Percentiles rank a stretch among this genome's conserved stretches.
Evolutionary conservation across 2,797 vertebrate genomes (phyloP).

Genomic region (Hydrophis major): DNA sequence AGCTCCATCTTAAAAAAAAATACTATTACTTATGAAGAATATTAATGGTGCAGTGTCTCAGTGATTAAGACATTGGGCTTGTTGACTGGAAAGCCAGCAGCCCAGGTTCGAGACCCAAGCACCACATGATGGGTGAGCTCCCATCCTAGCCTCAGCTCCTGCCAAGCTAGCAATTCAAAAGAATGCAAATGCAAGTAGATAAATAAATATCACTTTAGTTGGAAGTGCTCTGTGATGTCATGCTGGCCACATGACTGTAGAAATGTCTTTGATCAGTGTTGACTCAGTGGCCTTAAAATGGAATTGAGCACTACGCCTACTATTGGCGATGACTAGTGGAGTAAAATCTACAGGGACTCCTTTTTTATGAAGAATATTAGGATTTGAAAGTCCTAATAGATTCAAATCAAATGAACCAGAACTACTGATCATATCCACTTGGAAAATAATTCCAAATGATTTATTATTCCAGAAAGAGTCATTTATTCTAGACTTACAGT

Average conservation of each 20-base stretch:
- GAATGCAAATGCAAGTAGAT: neutral
- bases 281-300: neutral
- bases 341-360: neutral
- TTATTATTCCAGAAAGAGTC: neutral
- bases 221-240: neutral
- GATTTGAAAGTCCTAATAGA: neutral
- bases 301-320: neutral
- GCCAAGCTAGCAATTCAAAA: neutral
- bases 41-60: neutral
- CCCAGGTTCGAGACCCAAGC: neutral
- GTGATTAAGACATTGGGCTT: neutral
- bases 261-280: neutral
- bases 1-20: neutral
- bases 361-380: neutral
- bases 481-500: neutral
- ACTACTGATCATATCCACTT: neutral
- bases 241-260: neutral
- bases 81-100: neutral
- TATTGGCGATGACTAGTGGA: neutral
- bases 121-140: neutral
- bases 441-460: neutral
- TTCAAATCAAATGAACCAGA: neutral
- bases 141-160: neutral
- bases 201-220: neutral
- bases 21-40: neutral